Conservation (phyloP, 2,797 vertebrate genomes). For the Rallus crepitans region DNA sequence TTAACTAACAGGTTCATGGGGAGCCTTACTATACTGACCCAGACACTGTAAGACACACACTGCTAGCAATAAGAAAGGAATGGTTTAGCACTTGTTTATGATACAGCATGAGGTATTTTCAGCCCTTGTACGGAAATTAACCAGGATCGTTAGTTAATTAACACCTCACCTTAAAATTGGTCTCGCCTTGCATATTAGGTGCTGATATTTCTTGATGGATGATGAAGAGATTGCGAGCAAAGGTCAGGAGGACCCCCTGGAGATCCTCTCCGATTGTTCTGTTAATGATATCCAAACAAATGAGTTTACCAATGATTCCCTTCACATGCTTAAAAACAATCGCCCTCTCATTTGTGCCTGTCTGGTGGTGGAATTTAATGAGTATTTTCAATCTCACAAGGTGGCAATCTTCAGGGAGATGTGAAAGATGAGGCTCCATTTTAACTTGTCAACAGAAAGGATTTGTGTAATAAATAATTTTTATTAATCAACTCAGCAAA, state of each 20-base stretch:
- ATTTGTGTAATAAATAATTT: constrained; percentile 92
- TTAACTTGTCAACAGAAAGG: constrained; percentile 85
- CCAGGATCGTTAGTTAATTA: constrained; percentile 93
- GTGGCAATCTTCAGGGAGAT: constrained; percentile 89
- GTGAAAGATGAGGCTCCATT: constrained; percentile 88
- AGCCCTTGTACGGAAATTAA: constrained; percentile 81
- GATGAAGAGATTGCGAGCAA: constrained; percentile 97
- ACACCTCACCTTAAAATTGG: constrained; percentile 97
- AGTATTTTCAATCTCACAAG: constrained; percentile 90
- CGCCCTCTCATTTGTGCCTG: constrained; percentile 89
- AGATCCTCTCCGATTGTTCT: constrained; percentile 94
- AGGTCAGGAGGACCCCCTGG: constrained; percentile 96
- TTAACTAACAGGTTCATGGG: constrained; percentile 80
- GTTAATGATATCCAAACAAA: constrained; percentile 98
- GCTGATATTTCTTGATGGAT: constrained; percentile 99
- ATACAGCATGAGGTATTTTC: constrained; percentile 83
- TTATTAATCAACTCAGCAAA: constrained; percentile 88
- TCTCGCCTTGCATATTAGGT: constrained; percentile 95
- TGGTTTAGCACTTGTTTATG: constrained; percentile 82
- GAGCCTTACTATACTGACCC: constrained; percentile 76
- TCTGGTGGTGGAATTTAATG: constrained; percentile 90
- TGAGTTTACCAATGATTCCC: constrained; percentile 92
- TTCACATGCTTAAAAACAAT: constrained; percentile 90
- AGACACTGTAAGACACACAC: constrained; percentile 66
- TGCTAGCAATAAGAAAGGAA: constrained; percentile 61